phyloP scores from a whole-genome alignment of 2,113 vertebrate species.

The Lipophrys pholis region DNA sequence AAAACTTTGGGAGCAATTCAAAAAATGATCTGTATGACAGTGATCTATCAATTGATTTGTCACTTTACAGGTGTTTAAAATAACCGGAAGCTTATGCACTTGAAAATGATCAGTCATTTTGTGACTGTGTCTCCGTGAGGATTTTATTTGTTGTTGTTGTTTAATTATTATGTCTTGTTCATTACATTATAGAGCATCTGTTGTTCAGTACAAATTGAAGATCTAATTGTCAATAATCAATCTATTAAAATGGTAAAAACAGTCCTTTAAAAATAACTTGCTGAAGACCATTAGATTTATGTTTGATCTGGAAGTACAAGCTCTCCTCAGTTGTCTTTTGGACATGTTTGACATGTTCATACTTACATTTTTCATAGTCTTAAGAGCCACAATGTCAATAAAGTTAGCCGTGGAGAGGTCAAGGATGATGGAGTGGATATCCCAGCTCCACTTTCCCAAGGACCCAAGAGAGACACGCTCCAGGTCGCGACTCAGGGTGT shows the following conservation, averaged over 20 bases:
- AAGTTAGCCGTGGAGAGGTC: conserved; percentile 91
- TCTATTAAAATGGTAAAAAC: too few species aligned
- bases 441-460: conserved; percentile 83
- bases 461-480: conserved; percentile 81
- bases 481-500: conserved; percentile 87
- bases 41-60: neutral
- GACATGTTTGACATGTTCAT: neutral
- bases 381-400: conserved; percentile 91
- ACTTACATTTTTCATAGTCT: conserved; percentile 92
- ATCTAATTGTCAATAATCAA: too few species aligned
- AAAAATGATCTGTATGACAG: neutral
- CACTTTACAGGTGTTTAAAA: neutral
- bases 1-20: too few species aligned
- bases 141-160: too few species aligned
- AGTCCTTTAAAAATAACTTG: too few species aligned
- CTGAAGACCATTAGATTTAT: too few species aligned
- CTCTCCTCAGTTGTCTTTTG: neutral
- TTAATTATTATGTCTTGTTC: too few species aligned
- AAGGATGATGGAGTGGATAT: conserved; percentile 88
- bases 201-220: too few species aligned
- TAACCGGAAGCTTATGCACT: neutral
- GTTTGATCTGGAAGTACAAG: neutral
- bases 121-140: too few species aligned
- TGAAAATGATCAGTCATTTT: too few species aligned
- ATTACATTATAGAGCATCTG: too few species aligned